Base-by-base conservation (phyloP, 2,888 invertebrate genomes). In the Pollenia griseotomentosa region DNA sequence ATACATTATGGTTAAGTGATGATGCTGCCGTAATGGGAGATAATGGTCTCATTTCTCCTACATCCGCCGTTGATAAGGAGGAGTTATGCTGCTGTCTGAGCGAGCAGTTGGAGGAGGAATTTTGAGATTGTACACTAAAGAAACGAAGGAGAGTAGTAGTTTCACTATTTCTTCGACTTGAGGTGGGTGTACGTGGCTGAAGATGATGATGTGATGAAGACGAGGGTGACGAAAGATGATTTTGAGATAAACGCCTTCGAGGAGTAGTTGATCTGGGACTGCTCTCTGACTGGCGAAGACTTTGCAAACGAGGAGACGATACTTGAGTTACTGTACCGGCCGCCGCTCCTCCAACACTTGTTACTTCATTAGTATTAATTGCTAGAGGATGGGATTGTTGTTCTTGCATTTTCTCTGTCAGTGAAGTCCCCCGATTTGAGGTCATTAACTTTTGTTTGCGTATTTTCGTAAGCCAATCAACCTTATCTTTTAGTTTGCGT, bases 381-480 rank as follows among this genome's bases (percentile, higher is more conserved):
- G 61, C n/a, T 42, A 16, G 46, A 44, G 14, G 16, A 53, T 48
- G 40, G 46, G 44, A 10, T 5, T 83, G 73, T 9, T 79, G 90
- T 40, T 89, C 90, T 16, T 88, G 86, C 40, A 91, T 92, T 88
- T 93, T 93, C 3, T 92, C 93, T 48, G 89, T 88, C 19, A 92
- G 77, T 7, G 90, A 90, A 8, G 91, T 75, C 8, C 90, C 88
- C 8, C 92, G 90, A 16, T 89, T 89, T 19, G 88, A 89, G 0
- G 92, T 89, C 91, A 93, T 90, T 23, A 93, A 85, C 88, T 94
- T 94, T 88, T 95, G 95, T 87, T 95, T 94, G 12, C 95, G 93
- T 80, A 96, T 94, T 90, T 95, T 95, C 0, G 96, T 97, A 66
- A 97, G 91, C 97, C 97, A 97, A 92, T 97, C 96, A 0, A 95